Percentiles rank a stretch among this genome's conserved stretches.
These are phyloP conservation scores for Dendroctonus ponderosae DNA, from an alignment of 1,140 invertebrate genomes.

Conservation along the genomic window DNA sequence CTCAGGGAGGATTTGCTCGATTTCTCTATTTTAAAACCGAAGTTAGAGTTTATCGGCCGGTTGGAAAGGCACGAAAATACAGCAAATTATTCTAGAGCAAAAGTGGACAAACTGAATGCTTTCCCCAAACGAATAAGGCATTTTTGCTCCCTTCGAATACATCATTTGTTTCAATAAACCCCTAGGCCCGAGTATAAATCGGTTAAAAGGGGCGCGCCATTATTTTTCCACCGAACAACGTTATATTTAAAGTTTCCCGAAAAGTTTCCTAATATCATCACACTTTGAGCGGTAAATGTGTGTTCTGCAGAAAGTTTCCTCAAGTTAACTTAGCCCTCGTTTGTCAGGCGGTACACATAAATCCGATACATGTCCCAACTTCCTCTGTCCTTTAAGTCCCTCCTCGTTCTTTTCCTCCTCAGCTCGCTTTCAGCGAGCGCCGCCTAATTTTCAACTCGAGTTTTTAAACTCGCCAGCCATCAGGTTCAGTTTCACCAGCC, in stretches of 20 bases:
- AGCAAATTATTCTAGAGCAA: too few relatives aligned
- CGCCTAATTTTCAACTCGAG: too few relatives aligned
- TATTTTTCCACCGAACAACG: slow-evolving; percentile 30
- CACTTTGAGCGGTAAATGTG: slow-evolving; percentile 41
- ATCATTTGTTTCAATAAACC: slow-evolving; percentile 31
- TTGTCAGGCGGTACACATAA: slow-evolving; percentile 43
- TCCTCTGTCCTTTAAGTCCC: neutral
- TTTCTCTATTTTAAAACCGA: slow-evolving; percentile 22
- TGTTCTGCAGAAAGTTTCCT: slow-evolving; percentile 36
- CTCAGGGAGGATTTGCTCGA: slow-evolving; percentile 4
- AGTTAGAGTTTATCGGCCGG: slow-evolving; percentile 20
- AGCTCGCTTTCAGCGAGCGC: too few relatives aligned
- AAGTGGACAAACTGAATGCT: too few relatives aligned
- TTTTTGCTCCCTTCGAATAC: too few relatives aligned
- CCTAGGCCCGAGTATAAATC: slow-evolving; percentile 26
- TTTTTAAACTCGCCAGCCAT: too few relatives aligned
- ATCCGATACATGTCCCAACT: slow-evolving; percentile 38
- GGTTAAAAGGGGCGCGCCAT: slow-evolving; percentile 25
- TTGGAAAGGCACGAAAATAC: too few relatives aligned
- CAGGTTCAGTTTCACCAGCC: too few relatives aligned
- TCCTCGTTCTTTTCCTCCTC: too few relatives aligned
- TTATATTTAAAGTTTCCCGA: slow-evolving; percentile 33
- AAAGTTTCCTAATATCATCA: slow-evolving; percentile 42
- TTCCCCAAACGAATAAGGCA: too few relatives aligned
- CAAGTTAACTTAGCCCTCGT: slow-evolving; percentile 42